Evolutionary conservation across 2,888 invertebrate genomes (phyloP).

Genomic region (Drosophila tanythrix): DNA sequence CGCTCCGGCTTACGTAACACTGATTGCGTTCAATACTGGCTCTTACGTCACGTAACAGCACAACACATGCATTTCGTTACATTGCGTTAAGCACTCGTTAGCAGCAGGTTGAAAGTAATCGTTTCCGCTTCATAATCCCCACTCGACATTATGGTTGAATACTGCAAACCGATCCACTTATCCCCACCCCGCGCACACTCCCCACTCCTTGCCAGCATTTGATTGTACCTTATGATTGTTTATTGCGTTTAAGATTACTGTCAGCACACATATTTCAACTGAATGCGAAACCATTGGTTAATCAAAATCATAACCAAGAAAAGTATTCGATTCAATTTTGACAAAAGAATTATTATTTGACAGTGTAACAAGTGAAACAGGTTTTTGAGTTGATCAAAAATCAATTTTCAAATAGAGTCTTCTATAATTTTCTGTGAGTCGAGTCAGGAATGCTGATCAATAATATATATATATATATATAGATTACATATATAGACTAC

Average conservation of each 20-base stretch:
- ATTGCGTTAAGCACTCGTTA: background rate
- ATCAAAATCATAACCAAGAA: background rate
- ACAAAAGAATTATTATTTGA: background rate
- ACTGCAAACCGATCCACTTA: background rate
- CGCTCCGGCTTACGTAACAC: constrained; percentile 18
- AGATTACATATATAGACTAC: background rate
- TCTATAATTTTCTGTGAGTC: too few species aligned
- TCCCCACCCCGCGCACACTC: background rate
- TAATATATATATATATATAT: background rate
- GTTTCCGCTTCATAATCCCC: background rate
- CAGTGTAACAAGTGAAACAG: background rate
- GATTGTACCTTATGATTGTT: background rate
- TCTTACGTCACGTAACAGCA: constrained; percentile 31
- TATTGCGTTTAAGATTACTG: background rate
- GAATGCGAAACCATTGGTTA: background rate
- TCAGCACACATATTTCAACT: background rate
- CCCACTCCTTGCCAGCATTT: background rate
- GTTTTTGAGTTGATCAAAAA: too few species aligned
- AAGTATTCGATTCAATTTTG: background rate
- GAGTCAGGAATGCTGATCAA: too few species aligned
- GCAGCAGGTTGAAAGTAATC: background rate
- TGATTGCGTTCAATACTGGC: background rate
- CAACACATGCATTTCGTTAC: constrained; percentile 7
- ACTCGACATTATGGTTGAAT: background rate
- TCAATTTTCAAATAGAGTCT: background rate